These are phyloP conservation scores for Nineta flava DNA, from an alignment of 2,888 invertebrate species.

Conservation along the genomic window DNA sequence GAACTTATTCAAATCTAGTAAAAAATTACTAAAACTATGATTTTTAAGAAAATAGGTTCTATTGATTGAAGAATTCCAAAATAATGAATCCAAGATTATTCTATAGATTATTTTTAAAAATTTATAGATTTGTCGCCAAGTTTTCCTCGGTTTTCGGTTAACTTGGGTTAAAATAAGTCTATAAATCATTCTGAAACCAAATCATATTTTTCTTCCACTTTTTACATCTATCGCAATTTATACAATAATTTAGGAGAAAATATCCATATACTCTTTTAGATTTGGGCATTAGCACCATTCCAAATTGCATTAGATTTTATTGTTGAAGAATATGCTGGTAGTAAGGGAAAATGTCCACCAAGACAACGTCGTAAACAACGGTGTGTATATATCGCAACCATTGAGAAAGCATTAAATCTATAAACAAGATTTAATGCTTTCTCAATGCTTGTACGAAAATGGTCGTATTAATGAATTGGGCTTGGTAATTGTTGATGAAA, in stretches of 20 bases:
- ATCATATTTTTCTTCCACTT: neutral
- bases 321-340: conserved; percentile 90
- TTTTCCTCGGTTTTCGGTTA: no score
- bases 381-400: conserved; percentile 80
- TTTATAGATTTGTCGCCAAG: no score
- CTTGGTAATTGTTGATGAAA: conserved; percentile 72
- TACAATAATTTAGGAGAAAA: conserved; percentile 27
- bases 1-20: no score
- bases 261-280: conserved; percentile 46
- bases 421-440: conserved; percentile 60
- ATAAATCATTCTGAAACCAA: no score
- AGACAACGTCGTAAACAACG: conserved; percentile 56
- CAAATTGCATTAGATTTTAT: conserved; percentile 75
- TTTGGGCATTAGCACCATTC: conserved; percentile 69
- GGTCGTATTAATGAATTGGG: conserved; percentile 62
- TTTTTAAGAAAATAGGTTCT: no score
- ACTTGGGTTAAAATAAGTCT: no score
- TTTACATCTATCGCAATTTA: no score
- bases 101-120: no score
- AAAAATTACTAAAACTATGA: no score
- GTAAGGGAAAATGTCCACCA: conserved; percentile 71
- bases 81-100: no score
- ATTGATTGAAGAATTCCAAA: no score
- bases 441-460: conserved; percentile 62
- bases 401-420: conserved; percentile 87